Base-by-base conservation (phyloP, 2,113 vertebrate genomes). In the Tamias sibiricus region DNA sequence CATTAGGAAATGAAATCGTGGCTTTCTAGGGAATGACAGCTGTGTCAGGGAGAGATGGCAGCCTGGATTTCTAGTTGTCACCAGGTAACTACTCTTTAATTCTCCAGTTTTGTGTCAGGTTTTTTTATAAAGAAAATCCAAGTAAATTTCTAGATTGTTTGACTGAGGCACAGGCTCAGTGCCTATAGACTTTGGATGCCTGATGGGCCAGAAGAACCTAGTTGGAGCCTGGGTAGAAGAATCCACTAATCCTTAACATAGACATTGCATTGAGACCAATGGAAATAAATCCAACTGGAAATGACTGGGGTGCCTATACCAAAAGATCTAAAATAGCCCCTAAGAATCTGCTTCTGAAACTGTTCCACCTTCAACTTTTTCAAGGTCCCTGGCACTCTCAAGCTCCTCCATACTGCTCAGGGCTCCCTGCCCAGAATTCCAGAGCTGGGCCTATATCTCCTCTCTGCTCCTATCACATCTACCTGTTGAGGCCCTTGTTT, bases 1-100 rank as follows among this genome's bases (percentile, higher is more conserved):
- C 79, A 87, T 95, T 96, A 96, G 69, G 80, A 96, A 96, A 95
- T 72, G 35, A 87, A 91, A 96, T 81, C 6, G 19, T 93, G 85
- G 95, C 68, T 96, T 96, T 91, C 52, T 80, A 93, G 57, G 44
- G 57, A 96, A 88, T 90, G 82, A 89, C 79, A 96, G 52, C 79
- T 93, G 54, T 77, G 24, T n/a, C 52, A 90, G 71, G 52, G 91
- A 75, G 47, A 91, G 75, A 96, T 62, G 80, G 75, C 74, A 75
- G 59, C 89, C 75, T 8, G 6, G 57, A 84, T 94, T 97, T 95
- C 80, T 87, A 81, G n/a, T 94, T 95, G 88, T 80, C 75, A 96
- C 52, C 59, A 81, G 26, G 35, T 87, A 91, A 93, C 19, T 17
- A 59, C 44, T 82, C 64, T 76, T 80, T 96, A 83, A 81, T 81